Base-by-base conservation (phyloP, 1,140 invertebrate genomes). In the Neuroterus valhalla region DNA sequence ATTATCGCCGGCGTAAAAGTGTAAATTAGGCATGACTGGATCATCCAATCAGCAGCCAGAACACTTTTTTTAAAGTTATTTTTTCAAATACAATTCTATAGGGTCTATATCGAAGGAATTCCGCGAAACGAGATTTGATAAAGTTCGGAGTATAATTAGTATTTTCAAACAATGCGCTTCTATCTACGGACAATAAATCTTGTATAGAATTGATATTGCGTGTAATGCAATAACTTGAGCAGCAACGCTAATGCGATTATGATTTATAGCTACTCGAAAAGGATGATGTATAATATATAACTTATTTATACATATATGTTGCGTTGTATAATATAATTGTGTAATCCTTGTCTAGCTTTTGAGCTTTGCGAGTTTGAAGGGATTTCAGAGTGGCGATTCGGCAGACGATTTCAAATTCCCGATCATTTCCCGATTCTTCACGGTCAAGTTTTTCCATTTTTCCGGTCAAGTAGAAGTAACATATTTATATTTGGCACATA, bases 71-170 rank as follows among this genome's bases (percentile, higher is more conserved):
- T 21, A 19, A 23, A 2, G 12, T 5, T 21, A 23, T 23, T 55
- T 55, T 55, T 2, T 55, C 3, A 12, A 26, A 14, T 55, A 23
- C 23, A 11, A 1, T 52, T 52, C 4, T 52, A 52, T 10, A 52
- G 31, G 10, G 31, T 38, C 31, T 38, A 38, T 23, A 26, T 26
- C 23, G 10, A 26, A 26, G 8, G 14, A 21, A 38, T 62, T 62
- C 23, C 17, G 6, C n/a, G 46, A 48, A 48, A 6, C 46, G 15
- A n/a, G 46, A 48, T 19, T 48, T 17, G 46, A 48, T 48, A 48
- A 48, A 8, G 8, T 17, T 48, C 46, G n/a, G 17, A 48, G 46
- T 48, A 48, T 48, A 48, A 48, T 48, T 48, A 48, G 46, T 48
- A 48, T n/a, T 48, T 19, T 19, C 46, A 48, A 19, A 48, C 46